Percentiles rank a stretch among this genome's conserved stretches.
Evolutionary conservation across 2,113 vertebrate species (phyloP).

Genomic region (Azemiops feae): DNA sequence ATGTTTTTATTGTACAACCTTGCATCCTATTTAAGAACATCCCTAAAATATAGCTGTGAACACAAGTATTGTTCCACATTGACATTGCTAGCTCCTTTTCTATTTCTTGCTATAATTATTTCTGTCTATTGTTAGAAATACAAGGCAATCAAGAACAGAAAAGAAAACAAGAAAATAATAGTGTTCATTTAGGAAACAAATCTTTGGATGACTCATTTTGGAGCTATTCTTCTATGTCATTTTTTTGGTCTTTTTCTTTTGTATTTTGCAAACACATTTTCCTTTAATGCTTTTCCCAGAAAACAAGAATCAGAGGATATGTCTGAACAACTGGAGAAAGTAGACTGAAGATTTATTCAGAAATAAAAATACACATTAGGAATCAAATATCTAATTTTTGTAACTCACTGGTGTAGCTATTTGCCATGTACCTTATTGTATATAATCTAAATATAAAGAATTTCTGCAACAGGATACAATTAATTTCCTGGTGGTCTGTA

Average conservation of each 20-base stretch:
- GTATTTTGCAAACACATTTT: constrained; percentile 43
- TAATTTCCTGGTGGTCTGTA: background rate
- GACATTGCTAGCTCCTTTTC: constrained; percentile 17
- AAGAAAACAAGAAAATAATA: constrained; percentile 54
- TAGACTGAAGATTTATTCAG: background rate
- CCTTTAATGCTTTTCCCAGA: constrained; percentile 42
- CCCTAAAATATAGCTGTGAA: constrained; percentile 16
- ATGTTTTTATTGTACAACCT: constrained; percentile 3
- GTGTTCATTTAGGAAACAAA: constrained; percentile 41
- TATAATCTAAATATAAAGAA: background rate
- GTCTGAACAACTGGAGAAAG: background rate
- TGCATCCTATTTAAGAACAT: background rate
- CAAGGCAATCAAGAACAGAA: constrained; percentile 36
- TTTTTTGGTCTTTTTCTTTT: constrained; percentile 42
- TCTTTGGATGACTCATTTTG: constrained; percentile 58
- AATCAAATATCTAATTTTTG: background rate
- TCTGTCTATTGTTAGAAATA: constrained; percentile 33
- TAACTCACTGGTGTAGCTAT: background rate
- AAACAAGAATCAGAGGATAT: constrained; percentile 27
- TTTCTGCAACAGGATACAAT: background rate
- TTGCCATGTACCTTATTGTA: background rate
- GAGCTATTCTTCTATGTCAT: constrained; percentile 47
- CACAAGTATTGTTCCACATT: constrained; percentile 31
- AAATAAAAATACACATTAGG: constrained; percentile 5
- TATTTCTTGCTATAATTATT: constrained; percentile 18